These are phyloP conservation scores for Mastacembelus armatus DNA, from an alignment of 2,797 vertebrate genomes.

Conservation along the genomic window DNA sequence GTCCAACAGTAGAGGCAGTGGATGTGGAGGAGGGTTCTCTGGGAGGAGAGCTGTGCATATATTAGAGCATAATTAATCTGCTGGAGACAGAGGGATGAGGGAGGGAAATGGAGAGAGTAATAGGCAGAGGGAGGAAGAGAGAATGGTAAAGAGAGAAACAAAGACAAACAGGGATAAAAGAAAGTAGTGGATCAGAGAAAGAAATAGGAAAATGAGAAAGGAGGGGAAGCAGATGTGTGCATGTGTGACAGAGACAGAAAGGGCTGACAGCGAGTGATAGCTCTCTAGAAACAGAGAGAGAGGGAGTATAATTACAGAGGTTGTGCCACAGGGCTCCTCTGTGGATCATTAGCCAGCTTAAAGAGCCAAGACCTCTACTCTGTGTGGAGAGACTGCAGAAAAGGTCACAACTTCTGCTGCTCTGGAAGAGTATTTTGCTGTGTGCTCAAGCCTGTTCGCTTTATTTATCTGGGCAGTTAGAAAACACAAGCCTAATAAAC, in stretches of 20 bases:
- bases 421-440: slow-evolving; percentile 29
- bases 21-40: slow-evolving; percentile 51
- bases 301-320: slow-evolving; percentile 70
- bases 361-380: slow-evolving; percentile 57
- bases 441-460: slow-evolving; percentile 22
- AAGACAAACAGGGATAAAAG: slow-evolving; percentile 35
- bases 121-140: background rate
- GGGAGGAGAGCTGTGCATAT: slow-evolving; percentile 61
- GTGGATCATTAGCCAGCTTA: slow-evolving; percentile 76
- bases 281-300: slow-evolving; percentile 25
- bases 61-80: slow-evolving; percentile 71
- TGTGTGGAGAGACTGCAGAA: slow-evolving; percentile 44
- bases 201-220: background rate
- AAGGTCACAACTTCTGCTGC: slow-evolving; percentile 66
- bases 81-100: slow-evolving; percentile 48
- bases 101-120: background rate
- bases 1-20: slow-evolving; percentile 31
- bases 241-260: slow-evolving; percentile 31
- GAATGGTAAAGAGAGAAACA: slow-evolving; percentile 6
- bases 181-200: slow-evolving; percentile 36
- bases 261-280: slow-evolving; percentile 60
- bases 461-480: slow-evolving; percentile 42
- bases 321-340: slow-evolving; percentile 68
- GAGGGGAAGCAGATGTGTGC: background rate
- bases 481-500: slow-evolving; percentile 44